These are phyloP conservation scores for Oscheius sp. DNA, from an alignment of 2,888 invertebrate species.

Conservation along the genomic window DNA sequence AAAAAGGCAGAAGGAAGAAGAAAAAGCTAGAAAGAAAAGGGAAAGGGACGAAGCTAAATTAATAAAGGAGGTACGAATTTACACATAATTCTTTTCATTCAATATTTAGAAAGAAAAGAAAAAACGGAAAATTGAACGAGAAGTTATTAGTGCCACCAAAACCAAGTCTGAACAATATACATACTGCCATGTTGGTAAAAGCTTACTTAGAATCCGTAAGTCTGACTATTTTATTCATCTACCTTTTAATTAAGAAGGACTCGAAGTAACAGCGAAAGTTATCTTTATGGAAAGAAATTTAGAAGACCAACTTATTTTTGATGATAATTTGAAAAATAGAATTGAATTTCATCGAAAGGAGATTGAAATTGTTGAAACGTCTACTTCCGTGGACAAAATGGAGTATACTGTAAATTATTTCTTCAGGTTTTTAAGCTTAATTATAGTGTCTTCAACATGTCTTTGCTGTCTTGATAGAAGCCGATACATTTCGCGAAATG, in stretches of 20 bases:
- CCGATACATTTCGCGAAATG: background rate
- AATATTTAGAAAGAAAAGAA: slow-evolving; percentile 38
- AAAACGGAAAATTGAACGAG: slow-evolving; percentile 39
- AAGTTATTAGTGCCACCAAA: slow-evolving; percentile 37
- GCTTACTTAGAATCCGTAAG: slow-evolving; percentile 33
- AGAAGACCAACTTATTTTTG: slow-evolving; percentile 37
- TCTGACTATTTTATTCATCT: background rate
- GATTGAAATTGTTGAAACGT: slow-evolving; percentile 38
- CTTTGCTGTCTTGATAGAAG: slow-evolving; percentile 36
- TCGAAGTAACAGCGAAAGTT: slow-evolving; percentile 28
- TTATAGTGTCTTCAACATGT: slow-evolving; percentile 43
- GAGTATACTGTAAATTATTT: slow-evolving; percentile 31
- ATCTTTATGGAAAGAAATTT: slow-evolving; percentile 41
- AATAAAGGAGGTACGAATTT: slow-evolving; percentile 10
- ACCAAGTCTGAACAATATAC: slow-evolving; percentile 42
- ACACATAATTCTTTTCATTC: too few species aligned
- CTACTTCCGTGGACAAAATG: slow-evolving; percentile 30
- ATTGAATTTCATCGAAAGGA: slow-evolving; percentile 43
- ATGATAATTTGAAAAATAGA: slow-evolving; percentile 34
- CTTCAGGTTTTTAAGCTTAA: background rate
- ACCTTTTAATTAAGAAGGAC: slow-evolving; percentile 33
- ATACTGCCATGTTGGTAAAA: slow-evolving; percentile 41
- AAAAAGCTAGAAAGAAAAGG: slow-evolving; percentile 22
- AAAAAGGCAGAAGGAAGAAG: background rate
- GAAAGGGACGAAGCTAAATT: slow-evolving; percentile 24